Evolutionary conservation across 2,113 vertebrate species (phyloP).

Genomic region (Notothenia coriiceps): DNA sequence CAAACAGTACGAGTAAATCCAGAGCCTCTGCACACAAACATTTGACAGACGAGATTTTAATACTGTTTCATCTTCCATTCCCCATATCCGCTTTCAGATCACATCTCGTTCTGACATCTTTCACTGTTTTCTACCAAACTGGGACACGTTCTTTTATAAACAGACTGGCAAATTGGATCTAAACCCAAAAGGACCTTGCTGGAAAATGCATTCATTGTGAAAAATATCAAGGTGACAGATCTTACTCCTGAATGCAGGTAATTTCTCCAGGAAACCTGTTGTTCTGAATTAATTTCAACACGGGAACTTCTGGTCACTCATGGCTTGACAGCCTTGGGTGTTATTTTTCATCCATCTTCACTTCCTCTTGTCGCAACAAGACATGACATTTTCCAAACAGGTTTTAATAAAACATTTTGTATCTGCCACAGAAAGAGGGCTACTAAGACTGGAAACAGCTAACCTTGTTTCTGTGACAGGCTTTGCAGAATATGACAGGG

Average conservation of each 20-base stretch:
- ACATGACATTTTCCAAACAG: slow-evolving; percentile 66
- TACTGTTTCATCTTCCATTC: slow-evolving; percentile 49
- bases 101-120: slow-evolving; percentile 48
- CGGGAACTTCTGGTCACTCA: slow-evolving; percentile 34
- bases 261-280: slow-evolving; percentile 38
- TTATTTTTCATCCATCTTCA: slow-evolving; percentile 51
- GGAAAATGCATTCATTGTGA: slow-evolving; percentile 44
- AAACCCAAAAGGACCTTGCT: slow-evolving; percentile 35
- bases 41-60: slow-evolving; percentile 61
- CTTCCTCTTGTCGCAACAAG: slow-evolving; percentile 32
- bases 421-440: slow-evolving; percentile 46
- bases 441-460: slow-evolving; percentile 46
- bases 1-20: slow-evolving; percentile 25
- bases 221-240: slow-evolving; percentile 52
- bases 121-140: slow-evolving; percentile 39
- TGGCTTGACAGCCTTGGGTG: slow-evolving; percentile 28
- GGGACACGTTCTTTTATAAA: slow-evolving; percentile 51
- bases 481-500: slow-evolving; percentile 60
- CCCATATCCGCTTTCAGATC: slow-evolving; percentile 33
- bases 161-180: slow-evolving; percentile 59
- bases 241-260: slow-evolving; percentile 24
- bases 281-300: slow-evolving; percentile 29
- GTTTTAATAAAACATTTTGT: slow-evolving; percentile 70
- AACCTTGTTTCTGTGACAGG: slow-evolving; percentile 73
- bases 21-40: slow-evolving; percentile 37